Base-by-base conservation (phyloP, 2,888 invertebrate genomes). In the Leucophenga montana region DNA sequence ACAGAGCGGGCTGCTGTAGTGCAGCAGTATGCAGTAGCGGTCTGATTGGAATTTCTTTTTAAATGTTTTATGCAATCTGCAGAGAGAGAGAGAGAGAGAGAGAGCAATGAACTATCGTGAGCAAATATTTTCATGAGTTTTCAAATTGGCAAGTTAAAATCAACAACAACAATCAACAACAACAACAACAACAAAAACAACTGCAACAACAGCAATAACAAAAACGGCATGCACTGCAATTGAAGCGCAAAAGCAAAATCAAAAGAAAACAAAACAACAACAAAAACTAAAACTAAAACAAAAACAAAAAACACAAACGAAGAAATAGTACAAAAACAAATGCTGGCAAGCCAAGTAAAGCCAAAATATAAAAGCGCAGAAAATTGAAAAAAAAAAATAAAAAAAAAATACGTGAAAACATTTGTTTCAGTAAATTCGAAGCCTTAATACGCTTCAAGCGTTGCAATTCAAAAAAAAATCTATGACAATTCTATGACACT, bases 231-330 rank as follows among this genome's bases (percentile, higher is more conserved):
- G 39, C 39, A 8, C 39, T 39, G 39, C 39, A 22, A 54, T 18
- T 20, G 54, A 54, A 20, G 54, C 54, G 13, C 20, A 54, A 54
- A 20, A 18, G 8, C 62, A 44, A 62, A 44, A 53, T n/a, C 11
- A 6, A 16, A 18, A 18, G n/a, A 13, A 53, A 54, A 16, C 6
- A 20, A 3, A 18, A 54, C 18, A 22, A 54, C 3, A 20, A 54
- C 81, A 79, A 76, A 75, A 75, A 79, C 81, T 74, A 79, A 79
- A 81, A 81, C 13, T 11, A 56, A 18, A 11, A 4, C 75, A 80
- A 82, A 78, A 80, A 82, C 83, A 80, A 80, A 82, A 82, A 80
- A 77, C 75, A 73, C 82, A 80, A 67, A 76, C 78, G 68, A 79
- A 74, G 73, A 39, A 39, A 39, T 39, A 39, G 39, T 27, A 27